A percentile compares a stretch with the other conserved stretches of the same genome.
Evolutionary conservation across 2,888 invertebrate species (phyloP).

Genomic region (Mylabris sibirica): DNA sequence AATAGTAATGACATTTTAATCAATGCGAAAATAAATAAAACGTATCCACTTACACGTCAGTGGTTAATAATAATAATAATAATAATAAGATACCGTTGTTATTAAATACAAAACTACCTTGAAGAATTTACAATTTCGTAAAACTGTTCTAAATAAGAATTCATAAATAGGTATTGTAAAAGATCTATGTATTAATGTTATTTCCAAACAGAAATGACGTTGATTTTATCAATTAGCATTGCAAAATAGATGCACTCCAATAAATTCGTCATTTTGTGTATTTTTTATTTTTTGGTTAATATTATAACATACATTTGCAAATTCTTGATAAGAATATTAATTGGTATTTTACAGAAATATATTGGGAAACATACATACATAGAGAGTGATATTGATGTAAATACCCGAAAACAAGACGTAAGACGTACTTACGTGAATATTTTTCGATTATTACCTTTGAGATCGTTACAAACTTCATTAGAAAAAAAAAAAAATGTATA

Average conservation of each 20-base stretch:
- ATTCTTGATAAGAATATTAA: neutral
- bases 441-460: neutral
- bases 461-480: neutral
- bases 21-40: neutral
- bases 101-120: neutral
- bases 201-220: neutral
- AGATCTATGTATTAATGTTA: neutral
- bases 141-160: neutral
- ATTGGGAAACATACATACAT: no score
- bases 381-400: neutral
- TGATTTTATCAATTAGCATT: neutral
- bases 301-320: neutral
- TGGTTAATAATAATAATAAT: neutral
- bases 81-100: neutral
- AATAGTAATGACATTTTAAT: neutral
- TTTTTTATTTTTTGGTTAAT: neutral
- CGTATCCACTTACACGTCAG: neutral
- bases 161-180: neutral
- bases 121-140: neutral
- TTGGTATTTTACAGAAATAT: neutral
- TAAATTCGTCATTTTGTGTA: no score
- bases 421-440: neutral
- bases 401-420: neutral
- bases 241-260: neutral
- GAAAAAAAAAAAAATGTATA: no score